phyloP scores from a whole-genome alignment of 2,797 vertebrate species.

The Falco columbarius region DNA sequence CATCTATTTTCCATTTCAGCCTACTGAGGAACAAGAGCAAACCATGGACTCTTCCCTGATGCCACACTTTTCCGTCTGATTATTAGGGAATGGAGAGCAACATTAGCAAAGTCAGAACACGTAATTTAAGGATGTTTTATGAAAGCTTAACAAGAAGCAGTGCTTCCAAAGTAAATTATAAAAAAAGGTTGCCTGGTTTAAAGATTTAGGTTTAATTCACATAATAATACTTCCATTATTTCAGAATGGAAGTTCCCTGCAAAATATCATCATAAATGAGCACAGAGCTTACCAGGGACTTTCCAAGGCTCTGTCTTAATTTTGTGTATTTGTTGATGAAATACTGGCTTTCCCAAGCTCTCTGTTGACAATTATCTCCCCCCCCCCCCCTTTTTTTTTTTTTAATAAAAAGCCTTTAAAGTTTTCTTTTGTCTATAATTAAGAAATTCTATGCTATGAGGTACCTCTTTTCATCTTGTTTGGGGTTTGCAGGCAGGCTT shows the following conservation, averaged over 20 bases:
- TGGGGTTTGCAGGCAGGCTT: background rate
- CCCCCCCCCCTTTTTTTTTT: background rate
- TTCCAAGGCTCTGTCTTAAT: conserved; percentile 29
- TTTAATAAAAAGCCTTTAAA: background rate
- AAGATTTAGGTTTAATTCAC: background rate
- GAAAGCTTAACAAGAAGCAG: background rate
- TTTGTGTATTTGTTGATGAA: background rate
- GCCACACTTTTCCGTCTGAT: background rate
- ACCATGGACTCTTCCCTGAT: background rate
- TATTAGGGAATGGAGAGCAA: background rate
- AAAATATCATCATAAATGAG: background rate
- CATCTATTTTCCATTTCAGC: background rate
- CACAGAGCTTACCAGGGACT: conserved; percentile 22
- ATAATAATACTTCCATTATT: conserved; percentile 1
- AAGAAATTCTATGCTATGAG: background rate
- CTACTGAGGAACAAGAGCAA: background rate
- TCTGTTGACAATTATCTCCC: background rate
- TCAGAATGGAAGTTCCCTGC: background rate
- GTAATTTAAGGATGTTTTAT: background rate
- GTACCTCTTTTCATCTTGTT: background rate
- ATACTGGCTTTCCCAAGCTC: conserved; percentile 7
- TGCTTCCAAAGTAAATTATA: background rate
- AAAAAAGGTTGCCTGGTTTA: background rate
- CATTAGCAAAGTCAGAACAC: background rate
- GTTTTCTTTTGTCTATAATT: background rate